Conservation (phyloP, 2,888 invertebrate genomes). For the Cyaniris semiargus region DNA sequence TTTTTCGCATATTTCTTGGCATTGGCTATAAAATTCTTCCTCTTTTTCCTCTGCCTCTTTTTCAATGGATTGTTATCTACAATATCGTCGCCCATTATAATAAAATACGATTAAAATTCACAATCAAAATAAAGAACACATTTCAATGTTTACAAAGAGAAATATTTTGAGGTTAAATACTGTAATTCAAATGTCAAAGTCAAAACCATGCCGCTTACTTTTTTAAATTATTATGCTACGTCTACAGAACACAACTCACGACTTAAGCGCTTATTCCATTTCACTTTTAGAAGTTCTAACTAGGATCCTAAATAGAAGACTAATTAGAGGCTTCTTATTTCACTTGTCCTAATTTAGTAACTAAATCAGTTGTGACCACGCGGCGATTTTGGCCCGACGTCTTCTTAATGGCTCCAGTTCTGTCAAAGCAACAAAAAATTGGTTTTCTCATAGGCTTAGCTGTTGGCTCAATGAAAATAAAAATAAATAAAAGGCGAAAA, state of each 20-base stretch:
- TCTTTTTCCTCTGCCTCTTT: conserved; percentile 81
- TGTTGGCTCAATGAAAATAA: too few relatives aligned
- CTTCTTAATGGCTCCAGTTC: too few relatives aligned
- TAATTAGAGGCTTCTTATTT: too few relatives aligned
- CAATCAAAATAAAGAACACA: background rate
- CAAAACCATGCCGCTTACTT: conserved; percentile 20
- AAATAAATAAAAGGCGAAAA: too few relatives aligned
- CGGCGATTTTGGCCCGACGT: too few relatives aligned
- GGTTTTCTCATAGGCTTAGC: too few relatives aligned
- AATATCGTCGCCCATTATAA: conserved; percentile 58
- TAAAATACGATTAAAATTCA: conserved; percentile 19
- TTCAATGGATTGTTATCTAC: conserved; percentile 53
- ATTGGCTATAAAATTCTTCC: conserved; percentile 84
- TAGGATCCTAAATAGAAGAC: too few relatives aligned
- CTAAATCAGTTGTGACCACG: too few relatives aligned
- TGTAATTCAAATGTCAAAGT: background rate
- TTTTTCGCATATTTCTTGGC: conserved; percentile 88
- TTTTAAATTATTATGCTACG: background rate
- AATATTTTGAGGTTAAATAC: background rate
- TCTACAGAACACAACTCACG: background rate
- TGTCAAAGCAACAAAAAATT: too few relatives aligned
- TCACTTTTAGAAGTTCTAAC: too few relatives aligned
- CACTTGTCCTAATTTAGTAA: too few relatives aligned
- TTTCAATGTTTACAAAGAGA: conserved; percentile 2
- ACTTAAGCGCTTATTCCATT: too few relatives aligned